phyloP scores from a whole-genome alignment of 2,888 invertebrate species.

The Philonicus albiceps region DNA sequence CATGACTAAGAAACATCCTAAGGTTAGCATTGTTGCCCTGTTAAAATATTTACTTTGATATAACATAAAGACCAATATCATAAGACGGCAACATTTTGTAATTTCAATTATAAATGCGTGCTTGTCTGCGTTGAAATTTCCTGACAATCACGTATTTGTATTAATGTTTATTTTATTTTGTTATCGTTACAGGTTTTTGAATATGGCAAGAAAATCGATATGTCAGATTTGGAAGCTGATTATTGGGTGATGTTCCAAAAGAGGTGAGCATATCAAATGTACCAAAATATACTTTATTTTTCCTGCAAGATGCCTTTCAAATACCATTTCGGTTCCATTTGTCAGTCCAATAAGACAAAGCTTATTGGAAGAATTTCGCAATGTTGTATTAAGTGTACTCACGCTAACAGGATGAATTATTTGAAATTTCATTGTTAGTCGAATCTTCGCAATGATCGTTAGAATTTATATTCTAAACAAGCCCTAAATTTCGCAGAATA shows the following conservation, averaged over 20 bases:
- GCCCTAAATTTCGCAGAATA: neutral
- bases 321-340: neutral
- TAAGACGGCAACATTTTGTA: neutral
- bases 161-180: neutral
- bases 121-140: neutral
- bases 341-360: too few relatives aligned
- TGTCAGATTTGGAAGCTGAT: conserved; percentile 82
- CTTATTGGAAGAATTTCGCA: too few relatives aligned
- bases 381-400: neutral
- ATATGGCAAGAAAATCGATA: conserved; percentile 81
- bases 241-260: conserved; percentile 83
- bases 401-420: neutral
- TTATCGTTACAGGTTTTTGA: conserved; percentile 65
- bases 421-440: neutral
- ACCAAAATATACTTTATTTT: neutral
- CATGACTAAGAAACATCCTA: conserved; percentile 79
- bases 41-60: neutral
- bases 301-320: neutral
- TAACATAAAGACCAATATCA: too few relatives aligned
- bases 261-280: conserved; percentile 67
- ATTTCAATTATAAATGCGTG: neutral
- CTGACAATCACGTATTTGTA: neutral
- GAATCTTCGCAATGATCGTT: neutral
- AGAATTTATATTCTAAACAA: neutral
- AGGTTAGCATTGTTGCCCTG: conserved; percentile 57